These are phyloP conservation scores for Bettongia penicillata DNA, from an alignment of 2,113 vertebrate species.

Conservation along the genomic window DNA sequence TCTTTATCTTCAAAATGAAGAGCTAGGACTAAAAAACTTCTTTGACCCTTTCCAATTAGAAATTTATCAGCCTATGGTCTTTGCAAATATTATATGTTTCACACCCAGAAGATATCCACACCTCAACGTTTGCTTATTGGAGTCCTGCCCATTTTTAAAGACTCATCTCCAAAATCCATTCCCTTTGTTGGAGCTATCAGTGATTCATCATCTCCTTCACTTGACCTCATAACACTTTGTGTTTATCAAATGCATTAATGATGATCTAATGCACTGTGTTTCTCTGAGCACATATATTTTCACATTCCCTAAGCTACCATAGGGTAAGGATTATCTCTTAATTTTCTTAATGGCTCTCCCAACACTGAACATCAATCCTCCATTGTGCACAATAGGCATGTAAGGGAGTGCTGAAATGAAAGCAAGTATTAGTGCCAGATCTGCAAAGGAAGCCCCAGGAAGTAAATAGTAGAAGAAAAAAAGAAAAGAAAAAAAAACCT, in stretches of 20 bases:
- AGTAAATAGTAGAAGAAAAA: constrained; percentile 7
- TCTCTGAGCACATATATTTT: neutral
- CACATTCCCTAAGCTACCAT: neutral
- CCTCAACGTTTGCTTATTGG: neutral
- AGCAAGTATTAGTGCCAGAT: neutral
- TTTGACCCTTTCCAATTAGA: neutral
- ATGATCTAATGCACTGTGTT: neutral
- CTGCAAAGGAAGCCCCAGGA: neutral
- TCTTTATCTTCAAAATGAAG: neutral
- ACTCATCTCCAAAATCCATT: neutral
- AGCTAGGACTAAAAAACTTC: neutral
- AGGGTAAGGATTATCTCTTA: neutral
- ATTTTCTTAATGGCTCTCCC: neutral
- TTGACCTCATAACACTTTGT: neutral
- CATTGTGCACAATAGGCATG: neutral
- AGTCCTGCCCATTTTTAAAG: neutral
- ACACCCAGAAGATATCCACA: neutral
- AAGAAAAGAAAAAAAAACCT: neutral
- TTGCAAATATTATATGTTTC: neutral
- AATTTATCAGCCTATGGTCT: neutral
- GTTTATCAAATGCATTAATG: neutral
- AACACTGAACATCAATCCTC: neutral
- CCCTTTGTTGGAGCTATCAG: neutral
- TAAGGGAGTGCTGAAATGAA: neutral
- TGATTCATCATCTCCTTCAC: neutral